Base-by-base conservation (phyloP, 2,113 vertebrate genomes). In the Oryzias javanicus region DNA sequence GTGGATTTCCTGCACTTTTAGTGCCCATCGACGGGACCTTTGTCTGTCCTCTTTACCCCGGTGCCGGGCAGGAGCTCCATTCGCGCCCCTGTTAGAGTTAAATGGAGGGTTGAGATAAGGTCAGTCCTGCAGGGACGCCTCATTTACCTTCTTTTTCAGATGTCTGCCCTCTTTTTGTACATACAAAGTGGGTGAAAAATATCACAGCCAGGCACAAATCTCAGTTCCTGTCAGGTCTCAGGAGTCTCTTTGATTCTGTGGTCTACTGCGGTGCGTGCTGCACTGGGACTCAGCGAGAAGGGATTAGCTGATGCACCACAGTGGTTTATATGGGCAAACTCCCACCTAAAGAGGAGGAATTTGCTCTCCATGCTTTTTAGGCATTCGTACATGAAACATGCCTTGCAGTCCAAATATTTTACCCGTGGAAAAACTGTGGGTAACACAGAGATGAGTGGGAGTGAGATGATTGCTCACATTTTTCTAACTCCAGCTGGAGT, bases 381-480 rank as follows among this genome's bases (percentile, higher is more conserved):
- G 70, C 73, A 81, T 87, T 88, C 65, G 84, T 67, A 83, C 55
- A 62, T 81, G 74, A 88, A 84, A 89, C 48, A 75, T 83, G 81
- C 81, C 76, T 76, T 51, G 55, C 70, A 70, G 79, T 74, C 63
- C 78, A 83, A 89, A 87, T 84, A 85, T 87, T 81, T 88, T 82
- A 72, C 79, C 80, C 76, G 75, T 78, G 66, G 80, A 88, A 86
- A 88, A 64, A 76, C 61, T 88, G 89, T 81, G 89, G 89, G 89
- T 71, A 73, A 81, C 80, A 67, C 70, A 74, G 78, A 67, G 80
- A 88, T 89, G 85, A 91, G 88, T 91, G 87, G 90, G 90, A 88
- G 89, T 84, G 70, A 85, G 86, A 90, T 88, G 83, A 85, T 82
- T 86, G 80, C 84, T 79, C 72, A 86, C 86, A 89, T 87, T 90